These are phyloP conservation scores for Notospermus geniculatus DNA, from an alignment of 1,140 invertebrate genomes.

Conservation along the genomic window DNA sequence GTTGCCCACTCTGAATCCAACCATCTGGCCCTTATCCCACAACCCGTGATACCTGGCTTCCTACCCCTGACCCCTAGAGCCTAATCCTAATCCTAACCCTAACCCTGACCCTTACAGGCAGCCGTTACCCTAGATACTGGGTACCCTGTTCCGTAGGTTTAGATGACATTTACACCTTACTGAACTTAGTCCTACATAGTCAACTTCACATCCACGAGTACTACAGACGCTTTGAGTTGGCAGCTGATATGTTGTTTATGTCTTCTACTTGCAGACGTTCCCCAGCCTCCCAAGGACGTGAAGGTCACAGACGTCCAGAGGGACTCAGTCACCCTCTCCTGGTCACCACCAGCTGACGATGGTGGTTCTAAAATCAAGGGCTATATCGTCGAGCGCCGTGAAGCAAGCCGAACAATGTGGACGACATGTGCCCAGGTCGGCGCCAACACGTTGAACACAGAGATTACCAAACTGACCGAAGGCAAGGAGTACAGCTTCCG, in stretches of 20 bases:
- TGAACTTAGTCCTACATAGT: no score
- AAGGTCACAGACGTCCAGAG: conserved; percentile 54
- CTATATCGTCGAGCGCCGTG: conserved; percentile 94
- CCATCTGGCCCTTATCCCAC: background rate
- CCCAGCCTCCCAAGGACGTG: conserved; percentile 61
- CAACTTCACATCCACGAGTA: no score
- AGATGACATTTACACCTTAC: no score
- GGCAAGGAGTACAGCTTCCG: conserved; percentile 89
- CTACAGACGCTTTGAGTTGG: no score
- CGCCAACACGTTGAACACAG: conserved; percentile 63
- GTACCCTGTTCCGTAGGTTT: background rate
- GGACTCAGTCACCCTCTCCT: conserved; percentile 39
- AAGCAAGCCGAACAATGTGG: conserved; percentile 69
- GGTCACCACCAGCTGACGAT: conserved; percentile 77
- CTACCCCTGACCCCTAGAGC: no score
- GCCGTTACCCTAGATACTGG: no score
- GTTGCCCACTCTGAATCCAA: no score
- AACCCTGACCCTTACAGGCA: no score
- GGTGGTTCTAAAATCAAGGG: conserved; percentile 86
- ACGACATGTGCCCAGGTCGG: conserved; percentile 47
- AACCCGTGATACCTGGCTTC: no score
- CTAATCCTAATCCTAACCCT: no score
- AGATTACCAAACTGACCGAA: conserved; percentile 75
- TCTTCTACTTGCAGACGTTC: background rate
- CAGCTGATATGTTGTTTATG: background rate